Conservation (phyloP, 2,113 vertebrate genomes). For the Parus major region DNA sequence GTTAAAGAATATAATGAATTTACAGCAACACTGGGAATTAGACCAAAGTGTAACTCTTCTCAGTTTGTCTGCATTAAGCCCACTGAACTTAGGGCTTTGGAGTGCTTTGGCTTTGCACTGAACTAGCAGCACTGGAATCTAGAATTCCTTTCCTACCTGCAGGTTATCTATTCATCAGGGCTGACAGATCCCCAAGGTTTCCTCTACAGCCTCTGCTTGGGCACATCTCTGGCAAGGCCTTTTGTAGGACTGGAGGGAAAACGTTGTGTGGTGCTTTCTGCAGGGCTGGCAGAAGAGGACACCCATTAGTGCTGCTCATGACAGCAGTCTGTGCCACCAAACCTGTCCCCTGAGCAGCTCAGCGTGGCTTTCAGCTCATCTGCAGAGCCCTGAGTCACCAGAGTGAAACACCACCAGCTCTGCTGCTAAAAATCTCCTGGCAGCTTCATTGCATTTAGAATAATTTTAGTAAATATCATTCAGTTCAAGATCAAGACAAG, state of each 20-base stretch:
- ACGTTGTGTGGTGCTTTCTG: background rate
- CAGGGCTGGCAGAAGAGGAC: background rate
- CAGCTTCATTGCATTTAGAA: background rate
- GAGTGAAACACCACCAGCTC: background rate
- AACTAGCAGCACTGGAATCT: background rate
- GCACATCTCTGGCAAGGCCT: background rate
- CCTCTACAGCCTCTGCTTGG: background rate
- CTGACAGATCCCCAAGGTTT: background rate
- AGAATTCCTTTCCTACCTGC: background rate
- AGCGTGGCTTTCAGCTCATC: background rate
- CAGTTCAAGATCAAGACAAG: background rate
- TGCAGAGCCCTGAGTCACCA: background rate
- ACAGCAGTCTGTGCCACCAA: background rate
- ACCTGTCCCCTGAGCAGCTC: background rate
- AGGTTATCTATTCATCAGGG: background rate
- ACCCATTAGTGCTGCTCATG: background rate
- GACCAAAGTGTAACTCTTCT: background rate
- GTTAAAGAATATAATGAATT: background rate
- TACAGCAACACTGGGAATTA: background rate
- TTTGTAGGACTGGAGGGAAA: background rate
- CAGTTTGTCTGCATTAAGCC: background rate
- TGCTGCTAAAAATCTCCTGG: background rate
- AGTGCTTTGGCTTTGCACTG: background rate
- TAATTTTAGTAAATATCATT: background rate
- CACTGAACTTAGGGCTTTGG: background rate